These are phyloP conservation scores for Beris morrisii DNA, from an alignment of 2,888 invertebrate genomes.

Conservation along the genomic window DNA sequence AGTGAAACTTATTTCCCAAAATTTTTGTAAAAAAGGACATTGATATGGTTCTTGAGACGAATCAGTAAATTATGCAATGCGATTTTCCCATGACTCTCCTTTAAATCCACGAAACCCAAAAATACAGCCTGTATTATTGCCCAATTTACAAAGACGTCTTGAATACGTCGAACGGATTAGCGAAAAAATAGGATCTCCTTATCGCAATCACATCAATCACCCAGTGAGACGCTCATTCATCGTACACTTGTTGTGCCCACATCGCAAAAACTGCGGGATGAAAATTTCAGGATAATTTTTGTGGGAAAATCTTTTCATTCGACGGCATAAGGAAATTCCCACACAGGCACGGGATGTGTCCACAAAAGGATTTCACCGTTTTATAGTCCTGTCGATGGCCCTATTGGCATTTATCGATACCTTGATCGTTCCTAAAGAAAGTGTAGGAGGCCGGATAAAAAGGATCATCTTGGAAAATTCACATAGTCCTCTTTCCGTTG, in stretches of 20 bases:
- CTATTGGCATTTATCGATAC: constrained; percentile 29
- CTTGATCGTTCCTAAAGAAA: constrained; percentile 13
- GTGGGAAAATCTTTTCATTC: constrained; percentile 25
- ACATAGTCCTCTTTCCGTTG: constrained; percentile 14
- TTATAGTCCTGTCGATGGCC: constrained; percentile 16
- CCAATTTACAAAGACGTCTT: no score
- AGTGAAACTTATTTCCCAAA: no score
- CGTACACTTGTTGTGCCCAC: constrained; percentile 15
- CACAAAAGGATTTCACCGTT: constrained; percentile 27
- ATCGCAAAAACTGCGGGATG: constrained; percentile 11
- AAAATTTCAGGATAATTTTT: constrained; percentile 23
- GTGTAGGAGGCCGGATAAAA: constrained; percentile 28
- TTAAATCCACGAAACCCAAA: no score
- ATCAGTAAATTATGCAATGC: no score
- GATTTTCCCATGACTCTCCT: no score
- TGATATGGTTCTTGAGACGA: no score
- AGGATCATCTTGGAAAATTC: constrained; percentile 22
- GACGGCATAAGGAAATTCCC: constrained; percentile 14
- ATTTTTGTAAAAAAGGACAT: no score
- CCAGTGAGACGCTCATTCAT: background rate
- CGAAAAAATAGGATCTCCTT: no score
- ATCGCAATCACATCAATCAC: constrained; percentile 19
- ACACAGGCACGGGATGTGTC: background rate
- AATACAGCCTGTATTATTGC: no score
- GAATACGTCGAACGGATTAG: no score